A percentile compares a stretch with the other conserved stretches of the same genome.
Conservation (phyloP, 2,797 vertebrate species). For the Falco naumanni region DNA sequence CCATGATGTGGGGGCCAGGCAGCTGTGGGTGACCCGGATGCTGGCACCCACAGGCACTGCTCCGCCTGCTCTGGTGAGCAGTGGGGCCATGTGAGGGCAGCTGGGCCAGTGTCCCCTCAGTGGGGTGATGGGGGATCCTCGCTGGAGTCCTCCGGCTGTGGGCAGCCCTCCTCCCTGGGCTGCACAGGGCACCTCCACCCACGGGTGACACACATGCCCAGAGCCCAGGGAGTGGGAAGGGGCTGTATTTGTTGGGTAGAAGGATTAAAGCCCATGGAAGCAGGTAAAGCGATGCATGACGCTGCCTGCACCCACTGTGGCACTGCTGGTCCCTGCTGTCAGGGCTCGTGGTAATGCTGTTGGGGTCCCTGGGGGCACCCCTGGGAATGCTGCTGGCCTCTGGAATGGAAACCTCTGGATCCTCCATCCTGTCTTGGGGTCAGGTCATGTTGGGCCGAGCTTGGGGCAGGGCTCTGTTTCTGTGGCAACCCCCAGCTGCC, state of each 20-base stretch:
- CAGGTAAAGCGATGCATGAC: neutral
- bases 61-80: neutral
- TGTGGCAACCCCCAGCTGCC: neutral
- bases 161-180: neutral
- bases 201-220: neutral
- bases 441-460: neutral
- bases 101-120: accelerated
- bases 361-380: neutral
- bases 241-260: neutral
- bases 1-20: neutral
- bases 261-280: neutral
- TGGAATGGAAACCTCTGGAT: neutral
- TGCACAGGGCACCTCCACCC: neutral
- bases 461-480: neutral
- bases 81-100: neutral
- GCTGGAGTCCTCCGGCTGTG: accelerated
- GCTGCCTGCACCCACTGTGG: neutral
- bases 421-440: neutral
- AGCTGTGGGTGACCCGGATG: neutral
- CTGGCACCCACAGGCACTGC: neutral
- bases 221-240: neutral
- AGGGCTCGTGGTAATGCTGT: neutral
- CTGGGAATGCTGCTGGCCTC: neutral
- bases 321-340: neutral
- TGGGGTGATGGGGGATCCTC: neutral